Evolutionary conservation across 2,113 vertebrate species (phyloP).

Genomic region (Pachyramphus minor): DNA sequence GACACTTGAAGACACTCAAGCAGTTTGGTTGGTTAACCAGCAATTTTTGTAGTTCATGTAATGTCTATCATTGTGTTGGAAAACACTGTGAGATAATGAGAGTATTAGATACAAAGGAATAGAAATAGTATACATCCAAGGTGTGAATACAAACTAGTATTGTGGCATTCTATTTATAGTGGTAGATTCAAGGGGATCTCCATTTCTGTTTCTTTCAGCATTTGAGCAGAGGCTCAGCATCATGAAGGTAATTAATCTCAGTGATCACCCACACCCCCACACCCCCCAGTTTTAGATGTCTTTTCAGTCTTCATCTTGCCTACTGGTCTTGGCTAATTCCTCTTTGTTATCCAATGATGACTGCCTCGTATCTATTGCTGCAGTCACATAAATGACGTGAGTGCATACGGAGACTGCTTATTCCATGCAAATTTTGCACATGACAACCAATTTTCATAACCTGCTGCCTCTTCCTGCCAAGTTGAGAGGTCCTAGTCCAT

Average conservation of each 20-base stretch:
- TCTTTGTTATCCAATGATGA: neutral
- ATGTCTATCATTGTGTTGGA: neutral
- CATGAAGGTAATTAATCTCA: neutral
- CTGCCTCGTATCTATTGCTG: neutral
- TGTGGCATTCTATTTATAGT: neutral
- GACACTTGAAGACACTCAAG: neutral
- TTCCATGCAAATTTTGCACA: neutral
- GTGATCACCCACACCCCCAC: neutral
- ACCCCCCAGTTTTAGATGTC: neutral
- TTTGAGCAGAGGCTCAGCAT: neutral
- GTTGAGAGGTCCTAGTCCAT: fast-evolving
- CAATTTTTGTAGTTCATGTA: neutral
- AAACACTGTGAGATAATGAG: neutral
- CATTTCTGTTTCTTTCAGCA: neutral
- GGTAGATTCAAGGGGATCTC: neutral
- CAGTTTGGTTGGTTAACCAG: neutral
- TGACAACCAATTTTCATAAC: neutral
- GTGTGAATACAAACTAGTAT: neutral
- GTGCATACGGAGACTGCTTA: neutral
- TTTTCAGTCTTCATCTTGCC: neutral
- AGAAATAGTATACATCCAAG: neutral
- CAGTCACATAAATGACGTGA: neutral
- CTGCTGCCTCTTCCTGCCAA: neutral
- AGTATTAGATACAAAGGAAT: neutral
- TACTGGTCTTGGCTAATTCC: neutral